These are phyloP conservation scores for Rhinophrynus dorsalis DNA, from an alignment of 2,797 vertebrate species.

Conservation along the genomic window DNA sequence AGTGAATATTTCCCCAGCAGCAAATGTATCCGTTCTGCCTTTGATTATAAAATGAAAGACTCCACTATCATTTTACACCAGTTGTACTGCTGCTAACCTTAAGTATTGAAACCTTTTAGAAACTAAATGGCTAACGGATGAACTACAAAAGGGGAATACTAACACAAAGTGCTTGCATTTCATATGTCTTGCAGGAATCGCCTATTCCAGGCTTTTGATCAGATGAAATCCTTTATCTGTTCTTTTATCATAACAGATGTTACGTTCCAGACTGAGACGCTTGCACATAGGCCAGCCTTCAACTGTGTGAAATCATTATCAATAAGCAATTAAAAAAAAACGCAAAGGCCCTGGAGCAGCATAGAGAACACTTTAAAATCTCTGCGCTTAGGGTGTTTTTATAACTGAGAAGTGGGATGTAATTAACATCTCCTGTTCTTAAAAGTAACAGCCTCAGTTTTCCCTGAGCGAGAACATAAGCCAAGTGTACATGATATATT, in stretches of 20 bases:
- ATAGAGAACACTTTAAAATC: background rate
- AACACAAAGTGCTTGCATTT: background rate
- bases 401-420: background rate
- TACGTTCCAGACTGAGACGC: slow-evolving; percentile 5
- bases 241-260: slow-evolving; percentile 18
- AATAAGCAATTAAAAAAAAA: slow-evolving; percentile 17
- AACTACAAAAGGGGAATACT: slow-evolving; percentile 6
- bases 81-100: slow-evolving; percentile 2
- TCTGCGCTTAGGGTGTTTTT: background rate
- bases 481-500: background rate
- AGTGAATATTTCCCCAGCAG: too few species aligned
- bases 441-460: background rate
- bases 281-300: background rate
- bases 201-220: background rate
- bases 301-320: slow-evolving; percentile 13
- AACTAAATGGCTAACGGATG: slow-evolving; percentile 16
- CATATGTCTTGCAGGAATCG: background rate
- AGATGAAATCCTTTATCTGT: background rate
- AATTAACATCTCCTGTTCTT: background rate
- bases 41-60: too few species aligned
- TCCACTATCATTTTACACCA: slow-evolving; percentile 15
- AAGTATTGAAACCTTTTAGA: background rate
- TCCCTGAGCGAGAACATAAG: background rate
- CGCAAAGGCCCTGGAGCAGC: background rate
- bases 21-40: too few species aligned